A percentile compares a stretch with the other conserved stretches of the same genome.
Conservation (phyloP, 2,888 invertebrate species). For the Eupithecia inturbata region DNA sequence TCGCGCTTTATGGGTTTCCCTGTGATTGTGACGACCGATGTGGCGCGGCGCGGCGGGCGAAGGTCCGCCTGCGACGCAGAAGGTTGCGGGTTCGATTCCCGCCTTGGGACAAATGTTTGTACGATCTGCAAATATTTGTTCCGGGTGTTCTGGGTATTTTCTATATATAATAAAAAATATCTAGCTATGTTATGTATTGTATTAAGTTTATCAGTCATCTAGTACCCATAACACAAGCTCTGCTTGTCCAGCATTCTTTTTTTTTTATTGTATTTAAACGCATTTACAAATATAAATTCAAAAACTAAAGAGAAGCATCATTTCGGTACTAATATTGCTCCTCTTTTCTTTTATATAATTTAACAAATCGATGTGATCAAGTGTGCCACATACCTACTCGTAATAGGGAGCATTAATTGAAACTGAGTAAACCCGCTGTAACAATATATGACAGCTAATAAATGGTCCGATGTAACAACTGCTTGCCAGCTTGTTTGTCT, state of each 20-base stretch:
- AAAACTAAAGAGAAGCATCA: not conserved
- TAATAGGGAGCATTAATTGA: slow-evolving; percentile 54
- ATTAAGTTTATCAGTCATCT: no score
- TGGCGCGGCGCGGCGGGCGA: no score
- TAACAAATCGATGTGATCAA: slow-evolving; percentile 26
- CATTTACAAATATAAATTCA: not conserved
- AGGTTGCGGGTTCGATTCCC: no score
- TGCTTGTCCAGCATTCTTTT: no score
- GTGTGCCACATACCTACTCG: slow-evolving; percentile 47
- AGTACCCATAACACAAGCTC: no score
- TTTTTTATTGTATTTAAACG: not conserved
- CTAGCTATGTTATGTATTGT: no score
- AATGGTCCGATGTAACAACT: slow-evolving; percentile 53
- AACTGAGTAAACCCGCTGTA: slow-evolving; percentile 64
- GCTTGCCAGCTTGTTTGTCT: slow-evolving; percentile 59
- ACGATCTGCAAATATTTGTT: no score
- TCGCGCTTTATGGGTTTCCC: not conserved
- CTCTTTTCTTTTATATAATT: not conserved
- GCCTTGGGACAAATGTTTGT: no score
- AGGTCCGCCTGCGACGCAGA: no score
- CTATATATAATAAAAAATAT: no score
- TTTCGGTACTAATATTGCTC: not conserved
- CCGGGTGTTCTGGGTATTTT: no score
- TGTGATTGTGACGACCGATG: no score
- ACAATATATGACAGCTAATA: slow-evolving; percentile 69